Base-by-base conservation (phyloP, 2,113 vertebrate genomes). In the Macaca fascicularis region DNA sequence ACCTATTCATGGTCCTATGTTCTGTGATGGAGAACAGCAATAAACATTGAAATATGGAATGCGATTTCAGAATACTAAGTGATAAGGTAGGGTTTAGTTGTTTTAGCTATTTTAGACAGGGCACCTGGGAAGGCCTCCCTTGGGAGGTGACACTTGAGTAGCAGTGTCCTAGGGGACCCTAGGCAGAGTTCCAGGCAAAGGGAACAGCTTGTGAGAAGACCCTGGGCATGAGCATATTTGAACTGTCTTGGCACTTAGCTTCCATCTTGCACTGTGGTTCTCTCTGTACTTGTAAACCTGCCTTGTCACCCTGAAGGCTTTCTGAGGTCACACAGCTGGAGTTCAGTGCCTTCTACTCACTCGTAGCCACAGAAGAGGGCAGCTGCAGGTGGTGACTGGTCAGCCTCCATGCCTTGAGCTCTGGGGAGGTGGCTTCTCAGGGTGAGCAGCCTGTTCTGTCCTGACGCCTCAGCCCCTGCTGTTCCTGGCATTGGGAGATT, bases 211-310 rank as follows among this genome's bases (percentile, higher is more conserved):
- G 67, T 14, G 20, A 17, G 17, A 76, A 82, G 76, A 23, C 43
- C 35, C 10, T 6, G 13, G 45, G 25, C 0, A 6, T 43, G 9
- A 50, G 35, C 23, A 11, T 25, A 50, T 52, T 69, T 25, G 45
- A 70, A 43, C 27, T 2, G 11, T 48, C 57, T 72, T 64, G 64
- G n/a, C 23, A 0, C 45, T 16, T 19, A 4, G 7, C 76, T 67
- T 45, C 23, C 7, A 7, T 22, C 52, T 38, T 27, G 23, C 10
- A 2, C 20, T 0, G 1, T 3, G 17, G 6, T 48, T 50, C 14
- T 86, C 59, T 55, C 78, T 48, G 32, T 25, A 20, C 45, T 45
- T 55, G 17, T 32, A 35, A 57, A 43, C 52, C 48, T 64, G 48
- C 90, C n/a, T 78, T 8, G 76, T 57, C 20, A 9, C 20, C 2